Evolutionary conservation across 2,888 invertebrate species (phyloP).

Genomic region (Ypsolopha sequella): DNA sequence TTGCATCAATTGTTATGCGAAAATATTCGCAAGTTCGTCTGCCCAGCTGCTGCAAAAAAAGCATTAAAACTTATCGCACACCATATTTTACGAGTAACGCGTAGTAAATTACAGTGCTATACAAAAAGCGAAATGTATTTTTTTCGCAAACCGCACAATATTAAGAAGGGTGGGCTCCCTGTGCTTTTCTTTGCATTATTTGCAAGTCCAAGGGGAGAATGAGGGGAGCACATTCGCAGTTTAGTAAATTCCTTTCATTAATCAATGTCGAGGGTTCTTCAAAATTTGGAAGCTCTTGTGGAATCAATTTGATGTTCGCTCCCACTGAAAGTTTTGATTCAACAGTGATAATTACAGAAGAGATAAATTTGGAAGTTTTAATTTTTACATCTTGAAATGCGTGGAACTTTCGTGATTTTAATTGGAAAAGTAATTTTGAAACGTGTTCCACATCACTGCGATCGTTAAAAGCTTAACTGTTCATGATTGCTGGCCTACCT

Average conservation of each 20-base stretch:
- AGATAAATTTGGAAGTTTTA: conserved; percentile 35
- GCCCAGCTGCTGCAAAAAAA: conserved; percentile 3
- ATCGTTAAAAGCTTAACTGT: no score
- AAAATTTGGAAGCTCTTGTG: conserved; percentile 56
- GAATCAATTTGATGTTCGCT: conserved; percentile 60
- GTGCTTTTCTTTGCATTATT: conserved; percentile 43
- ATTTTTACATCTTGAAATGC: no score
- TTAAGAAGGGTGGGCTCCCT: conserved; percentile 23
- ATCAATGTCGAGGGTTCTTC: conserved; percentile 65
- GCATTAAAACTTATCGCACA: conserved; percentile 4
- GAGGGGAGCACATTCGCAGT: conserved; percentile 34
- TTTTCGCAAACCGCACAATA: conserved; percentile 16
- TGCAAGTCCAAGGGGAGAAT: conserved; percentile 22
- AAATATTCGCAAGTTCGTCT: background rate
- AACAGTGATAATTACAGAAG: conserved; percentile 53
- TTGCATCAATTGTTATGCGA: conserved; percentile 1
- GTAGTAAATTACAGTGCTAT: conserved; percentile 1
- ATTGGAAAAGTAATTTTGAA: no score
- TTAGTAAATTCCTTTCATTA: conserved; percentile 61
- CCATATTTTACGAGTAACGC: conserved; percentile 3
- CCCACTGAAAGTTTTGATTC: conserved; percentile 46
- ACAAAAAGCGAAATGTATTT: background rate
- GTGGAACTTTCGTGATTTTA: no score
- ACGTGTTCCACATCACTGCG: no score
- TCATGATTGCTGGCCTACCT: no score